Base-by-base conservation (phyloP, 1,140 invertebrate species). In the Habropoda laboriosa region DNA sequence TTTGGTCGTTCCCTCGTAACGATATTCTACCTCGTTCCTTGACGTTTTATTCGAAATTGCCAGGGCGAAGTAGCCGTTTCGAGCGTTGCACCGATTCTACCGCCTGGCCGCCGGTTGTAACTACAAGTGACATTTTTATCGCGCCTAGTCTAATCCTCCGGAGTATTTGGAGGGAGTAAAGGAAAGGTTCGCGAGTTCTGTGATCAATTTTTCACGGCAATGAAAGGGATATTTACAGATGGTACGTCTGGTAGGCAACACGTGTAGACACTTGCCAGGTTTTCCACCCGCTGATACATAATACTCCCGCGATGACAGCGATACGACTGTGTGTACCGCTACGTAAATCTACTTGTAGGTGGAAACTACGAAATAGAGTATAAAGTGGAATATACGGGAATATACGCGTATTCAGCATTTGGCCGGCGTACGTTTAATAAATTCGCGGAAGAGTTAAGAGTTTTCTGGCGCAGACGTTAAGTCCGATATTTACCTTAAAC, bases 381-480 rank as follows among this genome's bases (percentile, higher is more conserved):
- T 7, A 30, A 61, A 12, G 18, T 32, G 49, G 57, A 45, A 30
- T 53, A 42, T 30, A 21, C 70, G 10, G 32, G 81, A 76, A 84
- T 79, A 79, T 85, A 72, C 74, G 55, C 75, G 72, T 86, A 79
- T 82, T 86, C 63, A 74, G 68, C 42, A 77, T 73, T 68, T 45
- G 45, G 68, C 42, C 40, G 18, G n/a, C 63, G 42, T 73, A n/a
- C 32, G 64, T 82, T 45, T 79, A 79, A 85, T 85, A 82, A 82
- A 82, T 76, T 72, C 79, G 7, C 35, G 40, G 42, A 53, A 85
- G 45, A 47, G 42, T 47, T 45, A 85, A 85, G 75, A n/a, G n/a
- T n/a, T n/a, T 85, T 79, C 60, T n/a, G n/a, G n/a, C 66, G 71
- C 30, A 42, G 75, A 81, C 75, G 73, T 67, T 49, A 58, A 85